Base-by-base conservation (phyloP, 1,140 invertebrate genomes). In the Heterodera schachtii region DNA sequence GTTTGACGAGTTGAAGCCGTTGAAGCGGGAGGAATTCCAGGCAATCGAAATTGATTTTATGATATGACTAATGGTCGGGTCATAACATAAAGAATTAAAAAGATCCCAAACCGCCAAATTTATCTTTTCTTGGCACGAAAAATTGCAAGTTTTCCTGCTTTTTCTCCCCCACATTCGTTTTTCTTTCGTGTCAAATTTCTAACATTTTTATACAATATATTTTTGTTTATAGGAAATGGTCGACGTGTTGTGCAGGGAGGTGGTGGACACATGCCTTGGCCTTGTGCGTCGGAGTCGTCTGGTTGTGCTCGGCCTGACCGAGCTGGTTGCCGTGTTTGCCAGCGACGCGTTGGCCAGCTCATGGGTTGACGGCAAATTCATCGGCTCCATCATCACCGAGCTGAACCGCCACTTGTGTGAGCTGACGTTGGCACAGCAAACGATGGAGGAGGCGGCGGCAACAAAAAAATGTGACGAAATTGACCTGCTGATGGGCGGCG, bases 341-440 rank as follows among this genome's bases (percentile, higher is more conserved):
- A 75, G 82, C 44, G 82, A 83, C 8, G 70, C 74, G 8, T 16
- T 83, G 47, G 82, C 76, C 3, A 46, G 47, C 44, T 75, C 78
- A 71, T 83, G 82, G 82, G 74, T 84, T n/a, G 73, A 84, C 43
- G 47, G 78, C n/a, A 46, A 67, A 21, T 75, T 83, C 57, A 74
- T 83, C 47, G 80, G 69, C n/a, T 16, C 19, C n/a, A 78, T 82
- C 11, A 82, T 82, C 5, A 60, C 67, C 13, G 81, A 75, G 21
- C 52, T 49, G 11, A 47, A 21, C 60, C 44, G 13, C 5, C 21
- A 75, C 19, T 82, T 80, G 57, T 81, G 83, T n/a, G 73, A 82
- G 46, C 73, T 82, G 66, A 69, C 43, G 5, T 52, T 31, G 31
- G 31, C 31, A 31, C 31, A 31, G 31, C 31, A 31, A 31, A 31